Percentiles rank a stretch among this genome's conserved stretches.
Evolutionary conservation across 2,888 invertebrate genomes (phyloP).

Genomic region (Mesochorus sp.): DNA sequence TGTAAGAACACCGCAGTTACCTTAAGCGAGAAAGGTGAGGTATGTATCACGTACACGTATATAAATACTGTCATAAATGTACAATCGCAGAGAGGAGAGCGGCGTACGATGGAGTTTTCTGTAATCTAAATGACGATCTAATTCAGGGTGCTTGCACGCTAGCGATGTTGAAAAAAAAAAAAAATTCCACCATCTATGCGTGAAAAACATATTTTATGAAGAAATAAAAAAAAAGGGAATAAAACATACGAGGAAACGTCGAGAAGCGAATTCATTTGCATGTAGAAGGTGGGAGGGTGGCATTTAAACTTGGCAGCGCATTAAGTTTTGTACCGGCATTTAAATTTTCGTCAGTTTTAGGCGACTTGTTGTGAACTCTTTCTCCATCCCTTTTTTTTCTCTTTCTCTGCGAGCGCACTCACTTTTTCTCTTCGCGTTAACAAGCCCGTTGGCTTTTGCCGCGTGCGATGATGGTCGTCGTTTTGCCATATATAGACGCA

Average conservation of each 20-base stretch:
- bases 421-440: slow-evolving; percentile 65
- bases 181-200: background rate
- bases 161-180: slow-evolving; percentile 14
- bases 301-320: slow-evolving; percentile 72
- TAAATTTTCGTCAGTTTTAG: slow-evolving; percentile 76
- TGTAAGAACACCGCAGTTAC: slow-evolving; percentile 22
- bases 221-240: slow-evolving; percentile 5
- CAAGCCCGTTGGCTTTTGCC: slow-evolving; percentile 67
- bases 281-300: slow-evolving; percentile 39
- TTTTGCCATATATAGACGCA: slow-evolving; percentile 22
- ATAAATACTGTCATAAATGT: too few species aligned
- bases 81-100: too few species aligned
- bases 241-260: background rate
- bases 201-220: background rate
- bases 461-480: slow-evolving; percentile 6
- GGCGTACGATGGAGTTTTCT: slow-evolving; percentile 6
- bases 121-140: slow-evolving; percentile 57
- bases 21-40: too few species aligned
- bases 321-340: slow-evolving; percentile 76
- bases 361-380: slow-evolving; percentile 5
- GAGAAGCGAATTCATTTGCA: slow-evolving; percentile 49
- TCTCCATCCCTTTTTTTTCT: background rate
- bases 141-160: slow-evolving; percentile 52
- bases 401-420: background rate
- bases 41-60: background rate